These are phyloP conservation scores for Trichomycterus rosablanca DNA, from an alignment of 2,113 vertebrate genomes.

Conservation along the genomic window DNA sequence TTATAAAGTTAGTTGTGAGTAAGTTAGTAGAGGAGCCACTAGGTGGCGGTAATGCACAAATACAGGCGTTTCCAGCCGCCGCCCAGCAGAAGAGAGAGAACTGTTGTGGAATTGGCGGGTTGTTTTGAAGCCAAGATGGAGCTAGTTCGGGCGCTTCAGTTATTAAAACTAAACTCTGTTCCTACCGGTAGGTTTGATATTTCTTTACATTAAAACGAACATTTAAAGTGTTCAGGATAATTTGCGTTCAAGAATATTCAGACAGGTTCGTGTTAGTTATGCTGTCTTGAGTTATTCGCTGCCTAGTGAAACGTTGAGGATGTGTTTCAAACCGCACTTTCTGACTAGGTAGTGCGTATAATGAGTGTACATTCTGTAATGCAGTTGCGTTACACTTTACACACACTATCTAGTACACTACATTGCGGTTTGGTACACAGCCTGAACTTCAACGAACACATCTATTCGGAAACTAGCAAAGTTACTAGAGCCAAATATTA, in stretches of 20 bases:
- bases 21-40: too few relatives aligned
- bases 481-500: too few relatives aligned
- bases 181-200: constrained; percentile 46
- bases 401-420: too few relatives aligned
- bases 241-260: neutral
- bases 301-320: neutral
- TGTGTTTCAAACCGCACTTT: neutral
- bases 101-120: constrained; percentile 51
- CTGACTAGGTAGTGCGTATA: neutral
- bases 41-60: too few relatives aligned
- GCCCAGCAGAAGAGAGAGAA: neutral
- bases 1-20: too few relatives aligned
- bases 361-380: too few relatives aligned
- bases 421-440: neutral
- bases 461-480: too few relatives aligned
- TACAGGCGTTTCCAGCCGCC: too few relatives aligned
- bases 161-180: constrained; percentile 51
- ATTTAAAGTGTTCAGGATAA: neutral
- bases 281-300: neutral
- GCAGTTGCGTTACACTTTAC: too few relatives aligned
- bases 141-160: constrained; percentile 50
- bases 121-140: constrained; percentile 62
- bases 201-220: neutral
- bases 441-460: too few relatives aligned
- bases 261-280: neutral